phyloP scores from a whole-genome alignment of 1,140 invertebrate genomes.

The Microplitis demolitor region DNA sequence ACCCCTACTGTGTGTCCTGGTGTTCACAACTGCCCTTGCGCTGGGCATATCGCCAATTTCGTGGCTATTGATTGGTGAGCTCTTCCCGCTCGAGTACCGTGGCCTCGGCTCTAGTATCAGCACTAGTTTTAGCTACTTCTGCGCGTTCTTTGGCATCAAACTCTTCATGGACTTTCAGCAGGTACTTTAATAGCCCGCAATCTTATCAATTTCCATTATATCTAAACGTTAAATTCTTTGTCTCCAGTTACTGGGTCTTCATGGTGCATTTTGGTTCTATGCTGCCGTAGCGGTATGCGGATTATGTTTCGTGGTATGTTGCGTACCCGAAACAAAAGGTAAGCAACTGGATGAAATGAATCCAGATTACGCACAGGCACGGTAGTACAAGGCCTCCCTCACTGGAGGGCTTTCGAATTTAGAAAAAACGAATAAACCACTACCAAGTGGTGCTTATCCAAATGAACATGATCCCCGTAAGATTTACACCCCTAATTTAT shows the following conservation, averaged over 20 bases:
- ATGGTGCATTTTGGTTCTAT: slow-evolving; percentile 89
- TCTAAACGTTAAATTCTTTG: not conserved
- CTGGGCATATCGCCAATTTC: slow-evolving; percentile 90
- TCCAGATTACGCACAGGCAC: slow-evolving; percentile 67
- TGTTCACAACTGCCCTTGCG: slow-evolving; percentile 83
- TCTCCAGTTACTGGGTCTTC: slow-evolving; percentile 69
- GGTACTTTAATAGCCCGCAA: slow-evolving; percentile 34
- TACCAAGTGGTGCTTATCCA: slow-evolving; percentile 54
- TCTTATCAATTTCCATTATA: not conserved
- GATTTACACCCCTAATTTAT: slow-evolving; percentile 34
- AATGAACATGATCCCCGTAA: slow-evolving; percentile 51
- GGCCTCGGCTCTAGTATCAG: slow-evolving; percentile 83
- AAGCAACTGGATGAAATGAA: slow-evolving; percentile 87
- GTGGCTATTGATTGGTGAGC: slow-evolving; percentile 84
- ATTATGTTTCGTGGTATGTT: slow-evolving; percentile 80
- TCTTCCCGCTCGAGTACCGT: slow-evolving; percentile 84
- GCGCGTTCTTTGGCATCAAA: slow-evolving; percentile 87
- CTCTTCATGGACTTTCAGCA: slow-evolving; percentile 83
- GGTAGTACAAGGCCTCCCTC: slow-evolving; percentile 63
- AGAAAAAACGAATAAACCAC: slow-evolving; percentile 55
- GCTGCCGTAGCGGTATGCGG: slow-evolving; percentile 82
- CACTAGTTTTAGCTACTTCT: slow-evolving; percentile 84
- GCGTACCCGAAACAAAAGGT: slow-evolving; percentile 90
- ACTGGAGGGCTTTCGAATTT: slow-evolving; percentile 58
- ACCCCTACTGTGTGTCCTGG: slow-evolving; percentile 78